A percentile compares a stretch with the other conserved stretches of the same genome.
These are phyloP conservation scores for Subacronicta megacephala DNA, from an alignment of 2,888 invertebrate genomes.

Conservation along the genomic window DNA sequence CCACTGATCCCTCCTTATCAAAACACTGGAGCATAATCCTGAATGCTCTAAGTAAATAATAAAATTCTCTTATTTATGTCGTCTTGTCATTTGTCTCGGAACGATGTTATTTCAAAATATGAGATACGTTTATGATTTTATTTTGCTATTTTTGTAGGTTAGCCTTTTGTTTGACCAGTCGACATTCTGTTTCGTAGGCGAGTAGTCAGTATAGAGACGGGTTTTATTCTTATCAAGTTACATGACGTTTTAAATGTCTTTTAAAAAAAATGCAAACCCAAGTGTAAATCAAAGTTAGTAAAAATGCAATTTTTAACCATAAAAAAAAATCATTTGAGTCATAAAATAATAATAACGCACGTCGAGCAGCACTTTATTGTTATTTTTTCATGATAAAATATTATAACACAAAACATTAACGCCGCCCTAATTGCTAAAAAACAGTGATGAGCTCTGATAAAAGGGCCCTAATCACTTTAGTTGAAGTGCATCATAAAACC, in stretches of 20 bases:
- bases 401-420: constrained; percentile 23
- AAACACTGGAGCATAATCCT: constrained; percentile 58
- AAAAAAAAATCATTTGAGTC: too few species aligned
- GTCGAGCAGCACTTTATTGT: background rate
- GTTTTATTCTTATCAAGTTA: constrained; percentile 33
- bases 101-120: constrained; percentile 41
- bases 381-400: constrained; percentile 21
- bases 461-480: constrained; percentile 52
- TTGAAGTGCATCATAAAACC: constrained; percentile 47
- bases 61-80: constrained; percentile 49
- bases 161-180: constrained; percentile 46
- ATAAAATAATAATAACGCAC: background rate
- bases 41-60: constrained; percentile 46
- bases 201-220: constrained; percentile 12
- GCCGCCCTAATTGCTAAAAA: constrained; percentile 33
- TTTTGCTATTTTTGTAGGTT: constrained; percentile 50
- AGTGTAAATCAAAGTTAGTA: constrained; percentile 9
- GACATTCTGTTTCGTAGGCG: constrained; percentile 45
- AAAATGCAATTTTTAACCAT: too few species aligned
- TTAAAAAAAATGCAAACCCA: constrained; percentile 28
- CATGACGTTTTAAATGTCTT: constrained; percentile 39
- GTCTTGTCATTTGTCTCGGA: constrained; percentile 43
- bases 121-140: constrained; percentile 50
- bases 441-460: constrained; percentile 31
- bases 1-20: constrained; percentile 62